Conservation (phyloP, 2,888 invertebrate genomes). For the Melanotus villosus region DNA sequence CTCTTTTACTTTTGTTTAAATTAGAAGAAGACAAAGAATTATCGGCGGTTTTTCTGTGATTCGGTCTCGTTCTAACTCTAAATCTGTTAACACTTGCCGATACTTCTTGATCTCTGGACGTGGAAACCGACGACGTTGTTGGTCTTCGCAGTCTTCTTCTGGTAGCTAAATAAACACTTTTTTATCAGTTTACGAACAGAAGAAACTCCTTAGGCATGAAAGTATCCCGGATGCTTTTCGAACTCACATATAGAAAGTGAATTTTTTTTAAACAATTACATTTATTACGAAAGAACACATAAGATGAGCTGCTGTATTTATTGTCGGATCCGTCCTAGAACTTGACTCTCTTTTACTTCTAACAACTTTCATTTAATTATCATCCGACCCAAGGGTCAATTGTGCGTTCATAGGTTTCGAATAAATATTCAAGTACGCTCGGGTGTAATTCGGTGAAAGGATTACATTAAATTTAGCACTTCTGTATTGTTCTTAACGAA, state of each 20-base stretch:
- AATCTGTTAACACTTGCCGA: conserved; percentile 78
- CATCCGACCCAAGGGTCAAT: neutral
- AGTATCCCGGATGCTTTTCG: no score
- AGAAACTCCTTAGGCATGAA: no score
- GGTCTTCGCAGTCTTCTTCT: conserved; percentile 78
- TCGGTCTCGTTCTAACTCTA: conserved; percentile 73
- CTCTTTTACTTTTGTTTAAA: conserved; percentile 70
- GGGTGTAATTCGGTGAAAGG: no score
- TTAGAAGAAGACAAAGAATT: conserved; percentile 72
- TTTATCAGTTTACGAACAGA: no score
- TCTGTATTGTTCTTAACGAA: no score
- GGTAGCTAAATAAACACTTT: conserved; percentile 16
- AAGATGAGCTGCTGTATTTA: neutral
- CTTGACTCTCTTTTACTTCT: conserved; percentile 24
- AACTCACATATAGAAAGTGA: no score
- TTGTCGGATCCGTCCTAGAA: conserved; percentile 18
- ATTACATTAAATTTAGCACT: no score
- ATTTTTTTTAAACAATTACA: neutral
- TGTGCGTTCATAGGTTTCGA: neutral
- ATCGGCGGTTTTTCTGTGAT: conserved; percentile 72
- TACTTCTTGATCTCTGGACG: conserved; percentile 73
- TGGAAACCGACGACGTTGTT: conserved; percentile 71
- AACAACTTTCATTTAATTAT: conserved; percentile 29
- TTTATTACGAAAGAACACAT: neutral
- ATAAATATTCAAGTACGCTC: no score